Percentiles rank a stretch among this genome's conserved stretches.
These are phyloP conservation scores for Chitala chitala DNA, from an alignment of 2,113 vertebrate species.

Conservation along the genomic window DNA sequence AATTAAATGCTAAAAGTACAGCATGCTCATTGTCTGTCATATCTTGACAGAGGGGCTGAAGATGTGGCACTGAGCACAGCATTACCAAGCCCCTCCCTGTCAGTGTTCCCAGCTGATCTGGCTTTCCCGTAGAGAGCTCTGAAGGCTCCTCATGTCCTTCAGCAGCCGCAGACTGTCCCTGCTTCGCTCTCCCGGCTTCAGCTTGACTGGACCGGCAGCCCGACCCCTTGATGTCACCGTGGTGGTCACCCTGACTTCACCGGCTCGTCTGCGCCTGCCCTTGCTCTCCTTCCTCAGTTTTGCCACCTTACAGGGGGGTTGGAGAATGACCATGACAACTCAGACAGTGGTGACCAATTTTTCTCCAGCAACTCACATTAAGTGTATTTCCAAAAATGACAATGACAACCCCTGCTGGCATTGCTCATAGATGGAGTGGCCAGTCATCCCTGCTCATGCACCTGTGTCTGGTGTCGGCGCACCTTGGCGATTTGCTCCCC, in stretches of 20 bases:
- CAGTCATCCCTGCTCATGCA: no score
- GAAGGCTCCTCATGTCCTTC: slow-evolving; percentile 86
- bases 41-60: no score
- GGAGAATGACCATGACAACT: slow-evolving; percentile 3
- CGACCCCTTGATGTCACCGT: slow-evolving; percentile 58
- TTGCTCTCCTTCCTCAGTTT: slow-evolving; percentile 64
- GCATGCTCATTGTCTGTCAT: no score
- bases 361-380: no score
- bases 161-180: slow-evolving; percentile 78
- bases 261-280: slow-evolving; percentile 42
- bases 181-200: slow-evolving; percentile 74
- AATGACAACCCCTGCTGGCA: not conserved
- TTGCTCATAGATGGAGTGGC: no score
- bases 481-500: slow-evolving; percentile 88
- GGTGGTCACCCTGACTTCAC: slow-evolving; percentile 50
- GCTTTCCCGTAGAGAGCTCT: slow-evolving; percentile 74
- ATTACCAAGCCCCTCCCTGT: slow-evolving; percentile 14
- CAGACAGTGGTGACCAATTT: no score
- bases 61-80: accelerated
- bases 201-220: slow-evolving; percentile 51
- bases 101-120: slow-evolving; percentile 66
- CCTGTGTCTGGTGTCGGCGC: slow-evolving; percentile 73
- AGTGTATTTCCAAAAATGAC: no score
- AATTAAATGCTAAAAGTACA: no score
- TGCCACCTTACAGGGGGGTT: slow-evolving; percentile 63